These are phyloP conservation scores for Nymphalis polychloros DNA, from an alignment of 2,888 invertebrate species.

Conservation along the genomic window DNA sequence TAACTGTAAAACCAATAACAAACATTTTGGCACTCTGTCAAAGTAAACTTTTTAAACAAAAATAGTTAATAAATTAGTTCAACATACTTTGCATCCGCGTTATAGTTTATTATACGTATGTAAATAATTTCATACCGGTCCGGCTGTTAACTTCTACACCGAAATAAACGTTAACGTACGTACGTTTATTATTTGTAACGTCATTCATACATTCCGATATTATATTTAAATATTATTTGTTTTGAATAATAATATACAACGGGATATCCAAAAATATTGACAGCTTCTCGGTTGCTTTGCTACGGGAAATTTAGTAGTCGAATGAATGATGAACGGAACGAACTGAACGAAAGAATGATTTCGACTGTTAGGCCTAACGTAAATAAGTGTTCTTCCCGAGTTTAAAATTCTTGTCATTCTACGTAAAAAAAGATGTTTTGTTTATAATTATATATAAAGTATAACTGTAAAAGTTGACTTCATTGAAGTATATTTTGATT, in stretches of 20 bases:
- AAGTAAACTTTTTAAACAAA: not conserved
- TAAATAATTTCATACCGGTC: not conserved
- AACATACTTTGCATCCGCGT: not conserved
- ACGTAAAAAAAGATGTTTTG: no score
- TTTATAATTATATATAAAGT: no score
- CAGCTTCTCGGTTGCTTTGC: no score
- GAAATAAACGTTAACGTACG: constrained; percentile 9
- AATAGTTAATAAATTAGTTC: not conserved
- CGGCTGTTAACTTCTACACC: not conserved
- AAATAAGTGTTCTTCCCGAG: no score
- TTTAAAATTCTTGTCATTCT: no score
- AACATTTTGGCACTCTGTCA: constrained; percentile 1
- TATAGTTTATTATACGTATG: not conserved
- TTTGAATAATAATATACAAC: not conserved
- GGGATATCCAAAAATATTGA: no score
- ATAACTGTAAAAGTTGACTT: no score
- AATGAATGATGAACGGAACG: no score
- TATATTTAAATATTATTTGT: not conserved
- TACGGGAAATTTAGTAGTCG: no score
- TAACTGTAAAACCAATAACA: not conserved
- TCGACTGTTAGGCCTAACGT: no score
- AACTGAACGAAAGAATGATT: no score
- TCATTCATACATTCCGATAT: constrained; percentile 3
- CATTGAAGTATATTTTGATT: no score
- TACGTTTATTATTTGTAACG: constrained; percentile 1